phyloP scores from a whole-genome alignment of 2,797 vertebrate species.

The Crocidura indochinensis region DNA sequence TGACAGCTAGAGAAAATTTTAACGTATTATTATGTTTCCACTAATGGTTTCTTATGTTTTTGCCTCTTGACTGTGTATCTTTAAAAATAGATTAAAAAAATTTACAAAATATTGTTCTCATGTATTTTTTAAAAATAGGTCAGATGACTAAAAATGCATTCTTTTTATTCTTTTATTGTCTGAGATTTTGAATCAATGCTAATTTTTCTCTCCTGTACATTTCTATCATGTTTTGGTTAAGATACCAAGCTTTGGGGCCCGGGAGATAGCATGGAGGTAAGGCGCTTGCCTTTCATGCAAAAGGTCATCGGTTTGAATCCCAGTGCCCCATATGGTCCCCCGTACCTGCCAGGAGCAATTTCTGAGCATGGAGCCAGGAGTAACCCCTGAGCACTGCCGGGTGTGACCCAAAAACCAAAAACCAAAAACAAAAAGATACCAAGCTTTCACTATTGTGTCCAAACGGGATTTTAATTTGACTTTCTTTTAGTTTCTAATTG shows the following conservation, averaged over 20 bases:
- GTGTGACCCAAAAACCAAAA: no score
- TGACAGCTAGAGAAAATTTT: not conserved
- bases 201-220: not conserved
- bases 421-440: no score
- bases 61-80: no score
- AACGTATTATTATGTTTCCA: slow-evolving; percentile 14
- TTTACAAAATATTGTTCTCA: not conserved
- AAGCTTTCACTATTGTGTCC: not conserved
- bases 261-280: no score
- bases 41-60: no score
- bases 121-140: not conserved
- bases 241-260: not conserved
- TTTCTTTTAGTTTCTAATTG: not conserved
- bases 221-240: not conserved
- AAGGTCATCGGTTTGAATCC: no score
- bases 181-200: slow-evolving; percentile 11
- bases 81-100: no score
- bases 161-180: not conserved
- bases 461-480: not conserved
- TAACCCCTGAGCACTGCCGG: no score
- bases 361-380: no score
- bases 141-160: not conserved
- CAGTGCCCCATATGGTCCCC: no score
- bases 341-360: no score
- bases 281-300: no score